phyloP scores from a whole-genome alignment of 2,888 invertebrate genomes.

The Cephus spinipes region DNA sequence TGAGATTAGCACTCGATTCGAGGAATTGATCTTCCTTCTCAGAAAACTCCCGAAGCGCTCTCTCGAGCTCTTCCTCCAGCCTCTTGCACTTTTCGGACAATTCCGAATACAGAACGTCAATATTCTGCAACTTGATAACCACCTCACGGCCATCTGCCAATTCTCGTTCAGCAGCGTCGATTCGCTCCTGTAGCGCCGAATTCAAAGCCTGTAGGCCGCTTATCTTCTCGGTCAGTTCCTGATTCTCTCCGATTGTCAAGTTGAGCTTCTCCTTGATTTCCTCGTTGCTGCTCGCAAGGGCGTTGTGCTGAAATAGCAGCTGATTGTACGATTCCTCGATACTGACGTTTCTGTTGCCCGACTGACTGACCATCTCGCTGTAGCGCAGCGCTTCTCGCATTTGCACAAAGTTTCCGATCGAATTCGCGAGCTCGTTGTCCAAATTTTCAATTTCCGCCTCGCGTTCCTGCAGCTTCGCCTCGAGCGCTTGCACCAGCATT shows the following conservation, averaged over 20 bases:
- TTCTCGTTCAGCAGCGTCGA: slow-evolving; percentile 45
- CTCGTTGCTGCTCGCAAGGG: slow-evolving; percentile 74
- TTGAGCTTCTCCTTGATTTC: slow-evolving; percentile 72
- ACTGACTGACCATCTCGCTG: slow-evolving; percentile 71
- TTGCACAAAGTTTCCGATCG: slow-evolving; percentile 74
- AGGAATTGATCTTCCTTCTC: slow-evolving; percentile 17
- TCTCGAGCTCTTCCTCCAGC: slow-evolving; percentile 68
- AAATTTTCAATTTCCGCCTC: slow-evolving; percentile 80
- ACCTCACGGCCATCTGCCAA: slow-evolving; percentile 32
- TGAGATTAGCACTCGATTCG: not conserved
- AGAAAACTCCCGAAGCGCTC: slow-evolving; percentile 60
- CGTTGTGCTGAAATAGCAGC: slow-evolving; percentile 73
- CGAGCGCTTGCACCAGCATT: slow-evolving; percentile 65
- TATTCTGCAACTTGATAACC: slow-evolving; percentile 36
- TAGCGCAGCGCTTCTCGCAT: slow-evolving; percentile 77
- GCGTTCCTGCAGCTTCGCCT: slow-evolving; percentile 80
- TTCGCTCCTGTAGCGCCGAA: slow-evolving; percentile 66
- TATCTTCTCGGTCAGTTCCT: slow-evolving; percentile 69
- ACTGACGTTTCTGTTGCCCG: slow-evolving; percentile 60
- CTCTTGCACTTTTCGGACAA: slow-evolving; percentile 27
- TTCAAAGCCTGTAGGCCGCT: slow-evolving; percentile 68
- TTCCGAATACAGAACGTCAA: slow-evolving; percentile 31
- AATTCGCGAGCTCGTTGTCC: slow-evolving; percentile 75
- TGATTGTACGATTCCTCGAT: slow-evolving; percentile 73
- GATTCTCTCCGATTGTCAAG: slow-evolving; percentile 70